Conservation (phyloP, 2,113 vertebrate genomes). For the Actinemys pallida region DNA sequence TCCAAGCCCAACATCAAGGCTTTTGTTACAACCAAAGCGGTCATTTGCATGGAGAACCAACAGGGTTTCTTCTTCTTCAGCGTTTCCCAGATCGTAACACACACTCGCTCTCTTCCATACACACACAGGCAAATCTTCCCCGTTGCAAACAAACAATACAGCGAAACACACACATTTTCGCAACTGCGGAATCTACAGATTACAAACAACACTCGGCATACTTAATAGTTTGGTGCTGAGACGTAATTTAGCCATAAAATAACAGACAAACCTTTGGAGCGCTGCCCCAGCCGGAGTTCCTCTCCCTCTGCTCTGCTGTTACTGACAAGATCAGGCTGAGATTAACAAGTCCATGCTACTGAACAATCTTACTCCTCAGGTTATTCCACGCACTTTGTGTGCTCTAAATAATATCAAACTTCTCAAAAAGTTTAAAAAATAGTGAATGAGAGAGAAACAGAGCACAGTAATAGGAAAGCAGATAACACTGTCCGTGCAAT, state of each 20-base stretch:
- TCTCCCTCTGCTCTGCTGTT: conserved; percentile 59
- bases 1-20: conserved; percentile 78
- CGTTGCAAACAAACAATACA: neutral
- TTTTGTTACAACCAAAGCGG: conserved; percentile 80
- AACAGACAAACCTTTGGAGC: conserved; percentile 71
- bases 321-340: conserved; percentile 78
- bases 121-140: neutral
- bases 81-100: conserved; percentile 35
- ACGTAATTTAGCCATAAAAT: neutral
- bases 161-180: neutral
- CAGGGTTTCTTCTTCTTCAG: conserved; percentile 67
- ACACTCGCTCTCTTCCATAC: neutral
- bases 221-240: rapidly evolving
- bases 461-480: conserved; percentile 57
- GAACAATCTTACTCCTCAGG: conserved; percentile 18
- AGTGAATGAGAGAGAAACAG: neutral
- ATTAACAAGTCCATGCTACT: conserved; percentile 77
- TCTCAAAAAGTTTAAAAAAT: conserved; percentile 65
- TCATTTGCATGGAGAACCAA: conserved; percentile 81
- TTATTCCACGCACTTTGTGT: conserved; percentile 16
- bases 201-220: neutral
- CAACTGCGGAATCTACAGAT: neutral
- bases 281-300: conserved; percentile 77
- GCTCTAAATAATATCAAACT: conserved; percentile 61
- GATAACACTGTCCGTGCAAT: conserved; percentile 51